Conservation (phyloP, 2,113 vertebrate genomes). For the Cyphomyrus discorhynchus region DNA sequence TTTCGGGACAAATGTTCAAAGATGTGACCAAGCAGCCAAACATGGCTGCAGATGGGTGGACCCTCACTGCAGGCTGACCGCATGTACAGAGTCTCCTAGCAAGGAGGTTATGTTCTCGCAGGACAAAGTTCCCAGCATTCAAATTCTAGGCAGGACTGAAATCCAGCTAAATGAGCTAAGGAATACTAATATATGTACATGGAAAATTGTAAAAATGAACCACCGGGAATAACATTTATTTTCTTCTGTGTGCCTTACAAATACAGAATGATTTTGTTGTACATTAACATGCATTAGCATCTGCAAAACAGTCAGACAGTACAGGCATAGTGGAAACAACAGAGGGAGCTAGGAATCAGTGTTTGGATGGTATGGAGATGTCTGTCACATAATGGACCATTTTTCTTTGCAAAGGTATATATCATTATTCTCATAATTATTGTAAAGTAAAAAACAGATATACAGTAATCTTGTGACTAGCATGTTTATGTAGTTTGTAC, state of each 20-base stretch:
- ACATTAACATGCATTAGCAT: neutral
- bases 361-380: neutral
- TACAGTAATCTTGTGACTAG: neutral
- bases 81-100: neutral
- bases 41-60: neutral
- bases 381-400: neutral
- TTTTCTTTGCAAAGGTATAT: neutral
- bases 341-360: neutral
- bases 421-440: neutral
- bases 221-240: neutral
- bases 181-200: neutral
- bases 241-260: neutral
- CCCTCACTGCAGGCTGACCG: neutral
- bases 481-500: neutral
- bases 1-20: neutral
- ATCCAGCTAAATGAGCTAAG: neutral
- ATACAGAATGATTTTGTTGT: neutral
- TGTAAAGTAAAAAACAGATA: neutral
- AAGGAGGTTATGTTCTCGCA: neutral
- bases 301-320: neutral
- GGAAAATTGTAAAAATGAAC: neutral
- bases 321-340: neutral
- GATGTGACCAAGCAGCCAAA: neutral
- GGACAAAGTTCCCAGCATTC: neutral
- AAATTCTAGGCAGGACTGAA: neutral